These are phyloP conservation scores for Hippocampus kuda DNA, from an alignment of 2,797 vertebrate species.

Conservation along the genomic window DNA sequence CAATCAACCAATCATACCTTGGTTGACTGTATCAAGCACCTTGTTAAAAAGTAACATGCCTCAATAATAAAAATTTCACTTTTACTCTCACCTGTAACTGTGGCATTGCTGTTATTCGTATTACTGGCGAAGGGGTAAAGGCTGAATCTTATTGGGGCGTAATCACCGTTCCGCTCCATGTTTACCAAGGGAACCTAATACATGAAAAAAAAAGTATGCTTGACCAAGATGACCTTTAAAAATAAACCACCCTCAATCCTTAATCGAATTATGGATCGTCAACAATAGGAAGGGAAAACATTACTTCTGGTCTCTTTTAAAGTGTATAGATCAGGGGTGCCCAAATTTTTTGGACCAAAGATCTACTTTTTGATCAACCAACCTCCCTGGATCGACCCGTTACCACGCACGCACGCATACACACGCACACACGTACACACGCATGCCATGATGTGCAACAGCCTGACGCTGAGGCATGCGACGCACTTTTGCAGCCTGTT, in stretches of 20 bases:
- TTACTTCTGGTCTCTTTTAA: too few relatives aligned
- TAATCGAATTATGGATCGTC: too few relatives aligned
- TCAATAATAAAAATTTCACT: background rate
- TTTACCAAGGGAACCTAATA: slow-evolving; percentile 72
- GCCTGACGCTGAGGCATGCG: too few relatives aligned
- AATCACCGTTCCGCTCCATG: slow-evolving; percentile 60
- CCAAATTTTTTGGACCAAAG: too few relatives aligned
- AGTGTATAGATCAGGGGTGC: too few relatives aligned
- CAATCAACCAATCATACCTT: background rate
- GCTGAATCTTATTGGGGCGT: slow-evolving; percentile 73
- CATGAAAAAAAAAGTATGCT: slow-evolving; percentile 11
- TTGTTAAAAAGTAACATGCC: background rate
- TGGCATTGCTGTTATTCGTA: background rate
- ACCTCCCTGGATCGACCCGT: too few relatives aligned
- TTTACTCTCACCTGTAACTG: slow-evolving; percentile 10
- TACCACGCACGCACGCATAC: too few relatives aligned
- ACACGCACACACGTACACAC: too few relatives aligned
- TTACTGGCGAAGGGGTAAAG: slow-evolving; percentile 57
- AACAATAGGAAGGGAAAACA: too few relatives aligned
- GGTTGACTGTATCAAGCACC: background rate
- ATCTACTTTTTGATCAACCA: too few relatives aligned
- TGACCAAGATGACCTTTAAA: background rate
- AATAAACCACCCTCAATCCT: background rate
- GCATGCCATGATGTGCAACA: too few relatives aligned
- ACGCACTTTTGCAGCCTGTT: too few relatives aligned